phyloP scores from a whole-genome alignment of 2,888 invertebrate genomes.

The Deilephila elpenor region DNA sequence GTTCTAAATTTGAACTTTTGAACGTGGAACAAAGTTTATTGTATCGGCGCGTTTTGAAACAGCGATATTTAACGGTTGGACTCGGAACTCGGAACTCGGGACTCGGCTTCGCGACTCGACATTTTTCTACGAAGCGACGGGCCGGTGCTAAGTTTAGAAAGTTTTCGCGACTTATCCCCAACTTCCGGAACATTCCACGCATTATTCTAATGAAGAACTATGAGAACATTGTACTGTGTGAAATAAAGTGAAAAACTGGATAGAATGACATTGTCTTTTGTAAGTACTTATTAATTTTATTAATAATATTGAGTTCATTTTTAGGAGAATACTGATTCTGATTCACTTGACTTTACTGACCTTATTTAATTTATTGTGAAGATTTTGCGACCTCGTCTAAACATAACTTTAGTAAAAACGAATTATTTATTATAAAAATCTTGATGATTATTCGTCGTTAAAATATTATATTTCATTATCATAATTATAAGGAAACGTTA shows the following conservation, averaged over 20 bases:
- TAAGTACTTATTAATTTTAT: slow-evolving; percentile 60
- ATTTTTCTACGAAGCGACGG: slow-evolving; percentile 36
- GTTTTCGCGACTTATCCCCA: slow-evolving; percentile 31
- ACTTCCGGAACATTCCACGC: slow-evolving; percentile 37
- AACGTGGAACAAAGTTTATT: slow-evolving; percentile 52
- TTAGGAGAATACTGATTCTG: too few relatives aligned
- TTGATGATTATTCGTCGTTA: too few relatives aligned
- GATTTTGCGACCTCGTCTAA: too few relatives aligned
- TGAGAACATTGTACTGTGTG: slow-evolving; percentile 48
- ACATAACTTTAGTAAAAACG: too few relatives aligned
- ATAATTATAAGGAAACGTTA: slow-evolving; percentile 13
- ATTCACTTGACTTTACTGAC: too few relatives aligned
- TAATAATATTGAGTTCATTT: not conserved
- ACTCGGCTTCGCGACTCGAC: slow-evolving; percentile 31
- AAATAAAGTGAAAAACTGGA: slow-evolving; percentile 64
- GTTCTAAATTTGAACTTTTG: slow-evolving; percentile 67
- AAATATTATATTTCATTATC: too few relatives aligned
- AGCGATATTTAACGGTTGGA: slow-evolving; percentile 36
- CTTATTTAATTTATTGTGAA: too few relatives aligned
- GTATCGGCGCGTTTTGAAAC: slow-evolving; percentile 38
- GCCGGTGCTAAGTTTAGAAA: slow-evolving; percentile 36
- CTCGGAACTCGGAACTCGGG: slow-evolving; percentile 32
- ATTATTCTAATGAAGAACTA: slow-evolving; percentile 28
- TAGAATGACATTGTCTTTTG: slow-evolving; percentile 84
- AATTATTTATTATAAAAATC: too few relatives aligned